Percentiles rank a stretch among this genome's conserved stretches.
These are phyloP conservation scores for Lophura nycthemera DNA, from an alignment of 2,113 vertebrate species.

Conservation along the genomic window DNA sequence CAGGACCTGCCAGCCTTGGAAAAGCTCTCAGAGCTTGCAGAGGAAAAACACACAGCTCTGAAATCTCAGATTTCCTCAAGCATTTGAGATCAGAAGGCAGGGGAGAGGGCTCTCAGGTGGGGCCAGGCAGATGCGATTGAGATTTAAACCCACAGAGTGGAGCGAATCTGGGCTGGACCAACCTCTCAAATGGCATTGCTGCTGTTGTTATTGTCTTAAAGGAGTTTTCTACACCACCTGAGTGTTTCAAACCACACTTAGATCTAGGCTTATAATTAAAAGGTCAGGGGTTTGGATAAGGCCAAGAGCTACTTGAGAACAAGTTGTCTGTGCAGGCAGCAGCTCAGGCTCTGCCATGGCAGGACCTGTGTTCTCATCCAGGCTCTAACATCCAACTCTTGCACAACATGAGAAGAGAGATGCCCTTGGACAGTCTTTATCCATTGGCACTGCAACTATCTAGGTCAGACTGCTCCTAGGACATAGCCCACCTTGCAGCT, in stretches of 20 bases:
- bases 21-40: not conserved
- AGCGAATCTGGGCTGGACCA: not conserved
- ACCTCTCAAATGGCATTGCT: not conserved
- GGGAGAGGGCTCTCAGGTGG: not conserved
- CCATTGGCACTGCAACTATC: not conserved
- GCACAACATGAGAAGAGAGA: fast-evolving
- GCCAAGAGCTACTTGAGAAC: not conserved
- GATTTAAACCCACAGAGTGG: fast-evolving
- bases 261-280: not conserved
- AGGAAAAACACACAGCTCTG: not conserved
- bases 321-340: not conserved
- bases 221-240: not conserved
- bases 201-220: not conserved
- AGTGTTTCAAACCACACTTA: not conserved
- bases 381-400: not conserved
- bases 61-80: not conserved
- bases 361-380: not conserved
- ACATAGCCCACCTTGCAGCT: fast-evolving
- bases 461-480: not conserved
- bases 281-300: not conserved
- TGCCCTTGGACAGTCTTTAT: not conserved
- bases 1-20: not conserved
- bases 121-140: not conserved
- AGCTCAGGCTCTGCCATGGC: not conserved
- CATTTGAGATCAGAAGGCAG: not conserved